Conservation (phyloP, 1,140 invertebrate genomes). For the Drosophila repletoides region DNA sequence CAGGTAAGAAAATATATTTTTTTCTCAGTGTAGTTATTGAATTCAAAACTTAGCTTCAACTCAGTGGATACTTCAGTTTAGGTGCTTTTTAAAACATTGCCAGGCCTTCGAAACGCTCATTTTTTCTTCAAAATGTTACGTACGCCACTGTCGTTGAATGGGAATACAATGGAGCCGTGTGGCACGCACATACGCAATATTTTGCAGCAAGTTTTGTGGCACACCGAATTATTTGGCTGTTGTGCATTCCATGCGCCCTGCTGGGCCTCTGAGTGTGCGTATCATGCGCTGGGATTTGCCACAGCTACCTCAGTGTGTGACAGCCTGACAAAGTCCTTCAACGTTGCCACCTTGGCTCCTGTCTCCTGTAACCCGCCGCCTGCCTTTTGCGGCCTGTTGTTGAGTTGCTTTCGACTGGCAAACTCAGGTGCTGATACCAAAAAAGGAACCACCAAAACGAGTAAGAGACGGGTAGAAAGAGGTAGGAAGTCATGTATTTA, state of each 20-base stretch:
- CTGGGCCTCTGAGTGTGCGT: not conserved
- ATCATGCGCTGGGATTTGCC: constrained; percentile 15
- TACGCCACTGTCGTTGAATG: too few species aligned
- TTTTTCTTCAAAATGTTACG: too few species aligned
- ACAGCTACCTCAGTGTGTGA: constrained; percentile 14
- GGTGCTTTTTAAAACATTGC: too few species aligned
- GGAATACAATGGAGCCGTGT: constrained; percentile 14
- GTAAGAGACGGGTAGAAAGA: constrained; percentile 5
- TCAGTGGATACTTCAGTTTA: too few species aligned
- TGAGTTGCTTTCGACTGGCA: constrained; percentile 8
- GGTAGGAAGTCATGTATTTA: constrained; percentile 27
- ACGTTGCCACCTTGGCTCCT: not conserved
- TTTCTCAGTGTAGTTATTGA: too few species aligned
- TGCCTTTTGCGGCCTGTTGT: constrained; percentile 2
- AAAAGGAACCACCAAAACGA: too few species aligned
- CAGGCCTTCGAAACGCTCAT: too few species aligned
- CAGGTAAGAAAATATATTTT: too few species aligned
- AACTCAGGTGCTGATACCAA: constrained; percentile 25
- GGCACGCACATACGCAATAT: constrained; percentile 69
- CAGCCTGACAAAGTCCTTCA: constrained; percentile 24
- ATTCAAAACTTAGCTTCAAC: too few species aligned
- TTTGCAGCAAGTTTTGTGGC: constrained; percentile 71
- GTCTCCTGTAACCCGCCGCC: not conserved
- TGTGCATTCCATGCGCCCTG: constrained; percentile 41
- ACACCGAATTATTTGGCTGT: constrained; percentile 60